Base-by-base conservation (phyloP, 2,113 vertebrate genomes). In the Chaetops frenatus region DNA sequence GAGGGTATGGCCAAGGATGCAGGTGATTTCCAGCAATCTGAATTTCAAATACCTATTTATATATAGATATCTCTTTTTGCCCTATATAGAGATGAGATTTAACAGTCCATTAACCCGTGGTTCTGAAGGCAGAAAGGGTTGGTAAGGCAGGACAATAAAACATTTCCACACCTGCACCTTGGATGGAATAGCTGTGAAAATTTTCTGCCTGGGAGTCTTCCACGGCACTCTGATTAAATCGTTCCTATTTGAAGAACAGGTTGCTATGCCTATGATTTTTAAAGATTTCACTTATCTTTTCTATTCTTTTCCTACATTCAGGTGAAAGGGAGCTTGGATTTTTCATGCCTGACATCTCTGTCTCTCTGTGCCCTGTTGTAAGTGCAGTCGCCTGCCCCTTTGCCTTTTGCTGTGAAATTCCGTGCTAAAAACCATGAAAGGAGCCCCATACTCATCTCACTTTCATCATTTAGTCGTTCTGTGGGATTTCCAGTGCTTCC, bases 101-200 rank as follows among this genome's bases (percentile, higher is more conserved):
- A 17, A 10, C 42, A 57, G 11, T 15, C 28, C 7, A 0, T 62
- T 61, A 29, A 10, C 27, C n/a, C 6, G 1, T 1, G 3, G 42
- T 50, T 42, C n/a, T 81, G 61, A 35, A 25, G 53, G 24, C 21
- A 74, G 18, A 21, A 76, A 58, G 9, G 12, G 16, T 7, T 24
- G 31, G 16, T 31, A 57, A 77, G 33, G 51, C 33, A 74, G 44
- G 48, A 51, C 8, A 74, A 36, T 11, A 21, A 58, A 66, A 54
- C 27, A 15, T 74, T 42, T 42, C 24, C 11, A 74, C 29, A 47
- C 38, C 20, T 48, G 4, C 24, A 45, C 11, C 33, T 45, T 33
- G 8, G 6, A 33, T 3, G 1, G 44, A 73, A 73, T 1, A 65
- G 35, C 69, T 71, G 31, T 47, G 44, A 53, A 65, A 62, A 12